Conservation (phyloP, 2,113 vertebrate genomes). For the Rhabdomys dilectus region DNA sequence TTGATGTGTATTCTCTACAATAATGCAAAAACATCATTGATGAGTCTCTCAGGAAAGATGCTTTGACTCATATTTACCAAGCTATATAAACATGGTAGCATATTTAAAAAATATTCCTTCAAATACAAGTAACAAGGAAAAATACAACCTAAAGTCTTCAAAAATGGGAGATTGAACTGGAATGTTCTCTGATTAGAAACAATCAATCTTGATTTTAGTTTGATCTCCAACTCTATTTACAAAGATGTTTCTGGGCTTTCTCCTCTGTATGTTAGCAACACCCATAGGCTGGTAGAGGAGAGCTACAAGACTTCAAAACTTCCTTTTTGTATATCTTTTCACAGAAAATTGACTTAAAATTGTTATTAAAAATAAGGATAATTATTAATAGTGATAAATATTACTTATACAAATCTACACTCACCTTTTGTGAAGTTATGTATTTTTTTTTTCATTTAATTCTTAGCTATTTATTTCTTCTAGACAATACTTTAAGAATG, state of each 20-base stretch:
- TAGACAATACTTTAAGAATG: background rate
- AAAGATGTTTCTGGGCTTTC: background rate
- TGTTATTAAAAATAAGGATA: background rate
- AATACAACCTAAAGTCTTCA: background rate
- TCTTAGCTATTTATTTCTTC: background rate
- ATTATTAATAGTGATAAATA: background rate
- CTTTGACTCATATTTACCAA: background rate
- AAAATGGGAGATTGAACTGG: background rate
- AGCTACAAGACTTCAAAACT: too few relatives aligned
- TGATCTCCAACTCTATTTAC: background rate
- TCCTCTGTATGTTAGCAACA: background rate
- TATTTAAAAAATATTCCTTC: background rate
- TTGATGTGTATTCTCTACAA: background rate
- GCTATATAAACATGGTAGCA: background rate
- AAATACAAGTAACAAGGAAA: background rate
- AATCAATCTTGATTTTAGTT: background rate
- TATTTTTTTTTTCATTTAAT: background rate
- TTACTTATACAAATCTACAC: background rate
- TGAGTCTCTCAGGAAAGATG: background rate
- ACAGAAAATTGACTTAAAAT: background rate
- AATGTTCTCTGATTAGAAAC: background rate
- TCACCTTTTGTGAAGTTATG: background rate
- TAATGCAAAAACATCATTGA: background rate
- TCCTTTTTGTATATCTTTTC: background rate
- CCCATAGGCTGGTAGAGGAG: background rate